These are phyloP conservation scores for Amia ocellicauda DNA, from an alignment of 2,113 vertebrate genomes.

Conservation along the genomic window DNA sequence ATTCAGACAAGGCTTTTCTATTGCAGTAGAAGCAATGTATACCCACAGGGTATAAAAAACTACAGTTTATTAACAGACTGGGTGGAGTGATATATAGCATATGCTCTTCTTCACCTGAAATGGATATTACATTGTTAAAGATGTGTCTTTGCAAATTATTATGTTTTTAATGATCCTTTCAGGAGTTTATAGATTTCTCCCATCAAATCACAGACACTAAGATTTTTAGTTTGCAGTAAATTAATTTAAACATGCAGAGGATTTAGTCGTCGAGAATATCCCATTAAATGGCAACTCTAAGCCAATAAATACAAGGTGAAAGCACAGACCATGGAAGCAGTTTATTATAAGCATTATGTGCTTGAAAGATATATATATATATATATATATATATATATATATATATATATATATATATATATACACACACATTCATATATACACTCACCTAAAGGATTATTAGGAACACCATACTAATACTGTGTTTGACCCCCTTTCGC, in stretches of 20 bases:
- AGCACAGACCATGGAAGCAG: neutral
- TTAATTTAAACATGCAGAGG: conserved; percentile 9
- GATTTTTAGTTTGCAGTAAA: neutral
- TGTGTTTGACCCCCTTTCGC: no score
- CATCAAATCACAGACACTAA: neutral
- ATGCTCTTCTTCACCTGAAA: conserved; percentile 16
- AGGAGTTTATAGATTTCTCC: neutral
- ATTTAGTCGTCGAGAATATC: neutral
- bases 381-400: no score
- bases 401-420: no score
- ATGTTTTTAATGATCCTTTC: conserved; percentile 6
- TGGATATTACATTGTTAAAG: neutral
- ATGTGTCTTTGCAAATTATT: conserved; percentile 17
- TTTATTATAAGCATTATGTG: no score
- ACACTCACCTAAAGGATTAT: no score
- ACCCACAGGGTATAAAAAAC: conserved; percentile 31
- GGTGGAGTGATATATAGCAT: conserved; percentile 26
- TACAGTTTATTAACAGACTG: conserved; percentile 40
- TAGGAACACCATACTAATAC: no score
- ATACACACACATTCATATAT: no score
- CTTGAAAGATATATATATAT: no score
- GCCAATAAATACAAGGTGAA: neutral
- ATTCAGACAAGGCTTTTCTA: conserved; percentile 24
- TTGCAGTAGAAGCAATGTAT: conserved; percentile 29
- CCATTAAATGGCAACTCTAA: neutral